Percentiles rank a stretch among this genome's conserved stretches.
phyloP scores from a whole-genome alignment of 2,113 vertebrate species.

The Dicerorhinus sumatrensis region DNA sequence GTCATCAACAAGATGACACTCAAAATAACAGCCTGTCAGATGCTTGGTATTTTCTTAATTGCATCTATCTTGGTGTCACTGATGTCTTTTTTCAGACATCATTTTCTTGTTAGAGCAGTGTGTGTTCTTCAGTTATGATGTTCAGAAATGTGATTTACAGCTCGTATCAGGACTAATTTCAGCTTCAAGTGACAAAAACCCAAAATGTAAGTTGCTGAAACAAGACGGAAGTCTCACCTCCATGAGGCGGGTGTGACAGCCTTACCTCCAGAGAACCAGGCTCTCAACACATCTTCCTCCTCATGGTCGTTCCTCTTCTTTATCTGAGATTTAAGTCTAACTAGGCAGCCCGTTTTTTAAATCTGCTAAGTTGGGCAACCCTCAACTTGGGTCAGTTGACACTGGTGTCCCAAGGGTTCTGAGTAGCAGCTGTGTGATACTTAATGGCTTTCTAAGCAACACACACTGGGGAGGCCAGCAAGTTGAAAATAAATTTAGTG shows the following conservation, averaged over 20 bases:
- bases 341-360: background rate
- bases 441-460: background rate
- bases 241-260: accelerated
- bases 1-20: accelerated
- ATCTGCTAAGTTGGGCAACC: background rate
- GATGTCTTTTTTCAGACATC: background rate
- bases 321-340: background rate
- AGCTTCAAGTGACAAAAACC: background rate
- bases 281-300: background rate
- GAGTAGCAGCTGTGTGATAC: background rate
- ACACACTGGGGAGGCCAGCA: background rate
- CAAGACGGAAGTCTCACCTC: background rate
- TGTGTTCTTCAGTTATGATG: background rate
- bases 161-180: background rate
- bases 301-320: background rate
- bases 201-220: background rate
- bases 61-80: no score
- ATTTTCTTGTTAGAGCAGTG: background rate
- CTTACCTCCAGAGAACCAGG: background rate
- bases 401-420: background rate
- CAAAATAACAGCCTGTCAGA: background rate
- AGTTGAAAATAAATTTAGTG: background rate
- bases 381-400: background rate
- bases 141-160: background rate
- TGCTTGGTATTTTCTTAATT: background rate